phyloP scores from a whole-genome alignment of 2,113 vertebrate species.

The Cyanoramphus novaezelandiae region DNA sequence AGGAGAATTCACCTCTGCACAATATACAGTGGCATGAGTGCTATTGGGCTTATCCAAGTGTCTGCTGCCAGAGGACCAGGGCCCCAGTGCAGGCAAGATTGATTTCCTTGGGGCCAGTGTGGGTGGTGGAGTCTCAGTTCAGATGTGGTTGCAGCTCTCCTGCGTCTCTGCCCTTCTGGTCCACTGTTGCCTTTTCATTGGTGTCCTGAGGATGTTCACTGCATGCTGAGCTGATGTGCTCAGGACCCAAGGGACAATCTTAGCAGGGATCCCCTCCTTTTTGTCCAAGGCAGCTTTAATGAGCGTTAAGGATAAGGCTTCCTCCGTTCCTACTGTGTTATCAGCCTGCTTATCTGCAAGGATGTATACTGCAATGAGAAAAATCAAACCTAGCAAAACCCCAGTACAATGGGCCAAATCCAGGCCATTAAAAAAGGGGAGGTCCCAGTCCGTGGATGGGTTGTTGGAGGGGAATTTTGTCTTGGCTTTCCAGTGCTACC shows the following conservation, averaged over 20 bases:
- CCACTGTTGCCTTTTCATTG: accelerated
- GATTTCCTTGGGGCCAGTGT: background rate
- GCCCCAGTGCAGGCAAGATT: background rate
- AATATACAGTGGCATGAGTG: accelerated
- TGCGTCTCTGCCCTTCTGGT: background rate
- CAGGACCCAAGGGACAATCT: background rate
- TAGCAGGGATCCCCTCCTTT: background rate
- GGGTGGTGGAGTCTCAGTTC: background rate
- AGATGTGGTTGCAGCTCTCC: background rate
- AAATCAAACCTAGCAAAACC: background rate
- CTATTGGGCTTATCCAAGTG: background rate
- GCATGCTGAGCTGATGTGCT: background rate
- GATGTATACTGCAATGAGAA: background rate
- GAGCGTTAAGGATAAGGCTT: background rate
- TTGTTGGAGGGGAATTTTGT: background rate
- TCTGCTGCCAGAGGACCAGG: background rate
- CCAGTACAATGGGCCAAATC: background rate
- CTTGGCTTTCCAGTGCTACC: background rate
- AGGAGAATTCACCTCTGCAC: background rate
- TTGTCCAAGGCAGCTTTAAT: background rate
- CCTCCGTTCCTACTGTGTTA: background rate
- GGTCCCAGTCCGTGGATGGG: background rate
- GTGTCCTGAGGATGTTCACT: background rate
- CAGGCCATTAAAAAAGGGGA: background rate
- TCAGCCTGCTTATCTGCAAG: background rate